A percentile compares a stretch with the other conserved stretches of the same genome.
Evolutionary conservation across 2,797 vertebrate species (phyloP).

Genomic region (Danio albolineatus): DNA sequence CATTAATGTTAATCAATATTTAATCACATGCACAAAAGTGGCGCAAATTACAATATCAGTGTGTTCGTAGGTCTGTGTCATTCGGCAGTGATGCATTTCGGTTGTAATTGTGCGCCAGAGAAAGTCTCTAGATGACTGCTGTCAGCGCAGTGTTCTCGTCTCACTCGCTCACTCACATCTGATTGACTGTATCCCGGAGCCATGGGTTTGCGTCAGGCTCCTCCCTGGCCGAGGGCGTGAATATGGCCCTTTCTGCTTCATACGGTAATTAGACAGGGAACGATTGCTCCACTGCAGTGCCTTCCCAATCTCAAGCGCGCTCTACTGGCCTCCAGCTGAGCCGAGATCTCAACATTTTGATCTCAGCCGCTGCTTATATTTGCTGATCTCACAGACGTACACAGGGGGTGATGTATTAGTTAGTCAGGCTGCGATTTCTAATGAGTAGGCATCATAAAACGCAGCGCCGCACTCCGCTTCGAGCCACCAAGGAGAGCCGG

Average conservation of each 20-base stretch:
- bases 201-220: conserved; percentile 3
- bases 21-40: conserved; percentile 49
- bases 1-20: conserved; percentile 59
- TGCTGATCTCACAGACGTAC: conserved; percentile 60
- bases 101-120: conserved; percentile 20
- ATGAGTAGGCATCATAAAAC: conserved; percentile 1
- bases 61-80: not conserved
- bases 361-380: conserved; percentile 61
- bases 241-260: conserved; percentile 19
- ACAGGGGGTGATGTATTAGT: conserved; percentile 41
- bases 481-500: not conserved
- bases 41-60: conserved; percentile 50
- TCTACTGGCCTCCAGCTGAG: conserved; percentile 62
- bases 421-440: conserved; percentile 7
- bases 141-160: conserved; percentile 15
- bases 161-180: conserved; percentile 10
- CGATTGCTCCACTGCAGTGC: conserved; percentile 44
- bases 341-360: conserved; percentile 63
- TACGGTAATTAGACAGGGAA: conserved; percentile 66
- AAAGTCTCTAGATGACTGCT: conserved; percentile 2
- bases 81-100: not conserved
- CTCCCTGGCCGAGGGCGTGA: conserved; percentile 55
- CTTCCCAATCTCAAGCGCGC: conserved; percentile 62
- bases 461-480: not conserved
- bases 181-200: conserved; percentile 31